A percentile compares a stretch with the other conserved stretches of the same genome.
Evolutionary conservation across 1,140 invertebrate genomes (phyloP).

Genomic region (Caerostris extrusa): DNA sequence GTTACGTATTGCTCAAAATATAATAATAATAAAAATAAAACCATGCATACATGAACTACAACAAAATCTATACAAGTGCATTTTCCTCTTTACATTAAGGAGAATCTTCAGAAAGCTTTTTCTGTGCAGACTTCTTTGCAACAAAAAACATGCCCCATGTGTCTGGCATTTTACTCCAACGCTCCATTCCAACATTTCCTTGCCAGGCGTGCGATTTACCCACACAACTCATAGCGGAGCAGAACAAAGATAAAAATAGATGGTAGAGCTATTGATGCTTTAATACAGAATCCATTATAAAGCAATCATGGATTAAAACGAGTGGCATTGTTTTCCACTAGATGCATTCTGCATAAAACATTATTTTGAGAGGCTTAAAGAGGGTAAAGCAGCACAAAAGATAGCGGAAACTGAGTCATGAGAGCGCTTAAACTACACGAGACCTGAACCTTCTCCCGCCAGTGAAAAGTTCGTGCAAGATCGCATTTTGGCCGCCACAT

Average conservation of each 20-base stretch:
- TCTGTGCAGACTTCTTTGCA: too few species aligned
- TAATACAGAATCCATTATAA: conserved; percentile 68
- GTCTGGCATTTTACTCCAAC: conserved; percentile 30
- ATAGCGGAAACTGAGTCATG: not conserved
- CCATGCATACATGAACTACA: not conserved
- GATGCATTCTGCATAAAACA: conserved; percentile 39
- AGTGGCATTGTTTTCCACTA: not conserved
- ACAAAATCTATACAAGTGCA: not conserved
- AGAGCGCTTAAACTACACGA: not conserved
- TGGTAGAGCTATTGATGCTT: not conserved
- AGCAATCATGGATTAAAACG: conserved; percentile 68
- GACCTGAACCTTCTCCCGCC: not conserved
- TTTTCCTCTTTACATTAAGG: conserved; percentile 39
- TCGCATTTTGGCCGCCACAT: not conserved
- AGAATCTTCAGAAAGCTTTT: not conserved
- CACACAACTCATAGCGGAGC: not conserved
- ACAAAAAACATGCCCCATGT: not conserved
- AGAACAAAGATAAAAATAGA: too few species aligned
- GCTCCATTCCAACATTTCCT: not conserved
- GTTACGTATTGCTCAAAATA: too few species aligned
- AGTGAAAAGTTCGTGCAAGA: not conserved
- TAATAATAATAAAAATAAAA: not conserved
- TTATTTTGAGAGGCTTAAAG: not conserved
- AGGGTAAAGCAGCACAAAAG: not conserved
- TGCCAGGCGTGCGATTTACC: conserved; percentile 55